These are phyloP conservation scores for Cyprinus carpio DNA, from an alignment of 2,113 vertebrate species.

Conservation along the genomic window DNA sequence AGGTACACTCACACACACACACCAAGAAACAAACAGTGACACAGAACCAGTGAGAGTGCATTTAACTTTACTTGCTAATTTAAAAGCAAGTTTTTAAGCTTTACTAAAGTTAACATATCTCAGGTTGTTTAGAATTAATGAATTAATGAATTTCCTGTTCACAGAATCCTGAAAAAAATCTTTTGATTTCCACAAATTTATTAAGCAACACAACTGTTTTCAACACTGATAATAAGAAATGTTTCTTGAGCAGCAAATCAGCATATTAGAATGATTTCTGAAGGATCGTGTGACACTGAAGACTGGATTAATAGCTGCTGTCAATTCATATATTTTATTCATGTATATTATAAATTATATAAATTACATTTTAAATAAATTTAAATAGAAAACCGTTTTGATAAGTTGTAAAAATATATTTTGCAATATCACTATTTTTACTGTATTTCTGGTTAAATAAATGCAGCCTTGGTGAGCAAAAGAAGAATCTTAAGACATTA, in stretches of 20 bases:
- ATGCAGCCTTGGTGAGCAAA: not conserved
- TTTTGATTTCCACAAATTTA: not conserved
- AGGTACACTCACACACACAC: constrained; percentile 19
- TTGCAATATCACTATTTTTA: not conserved
- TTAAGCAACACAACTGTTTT: not conserved
- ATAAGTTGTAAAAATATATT: not conserved
- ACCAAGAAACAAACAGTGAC: constrained; percentile 14
- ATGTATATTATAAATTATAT: not conserved
- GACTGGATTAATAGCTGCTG: not conserved
- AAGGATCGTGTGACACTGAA: not conserved
- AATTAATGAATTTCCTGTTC: not conserved
- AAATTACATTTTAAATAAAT: not conserved
- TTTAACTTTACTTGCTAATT: not conserved
- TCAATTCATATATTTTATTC: not conserved
- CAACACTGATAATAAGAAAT: not conserved
- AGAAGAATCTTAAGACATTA: not conserved
- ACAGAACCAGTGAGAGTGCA: not conserved
- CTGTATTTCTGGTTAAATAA: not conserved
- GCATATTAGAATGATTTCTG: not conserved
- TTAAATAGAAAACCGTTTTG: not conserved
- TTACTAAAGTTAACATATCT: not conserved
- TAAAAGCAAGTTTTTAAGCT: not conserved
- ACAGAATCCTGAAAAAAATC: not conserved
- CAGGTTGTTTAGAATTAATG: not conserved
- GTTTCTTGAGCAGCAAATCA: not conserved